Base-by-base conservation (phyloP, 2,113 vertebrate species). In the Menidia beryllina region DNA sequence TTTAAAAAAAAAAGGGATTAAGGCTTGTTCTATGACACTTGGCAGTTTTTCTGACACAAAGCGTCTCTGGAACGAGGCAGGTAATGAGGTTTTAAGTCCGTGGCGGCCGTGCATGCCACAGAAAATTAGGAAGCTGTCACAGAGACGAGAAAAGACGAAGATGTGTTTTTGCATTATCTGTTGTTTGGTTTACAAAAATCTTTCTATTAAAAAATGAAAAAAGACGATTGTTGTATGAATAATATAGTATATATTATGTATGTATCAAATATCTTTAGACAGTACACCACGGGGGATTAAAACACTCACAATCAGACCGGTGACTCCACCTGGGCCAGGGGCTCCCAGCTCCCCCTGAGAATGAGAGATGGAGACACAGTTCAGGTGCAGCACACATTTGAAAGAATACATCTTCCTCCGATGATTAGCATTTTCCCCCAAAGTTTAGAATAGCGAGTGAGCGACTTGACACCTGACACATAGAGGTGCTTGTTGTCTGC, bases 281-380 rank as follows among this genome's bases (percentile, higher is more conserved):
- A 75, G 25, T 41, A 2, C 26, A 21, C 48, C n/a, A 59, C 3
- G 65, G 69, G 51, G 15, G 70, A 84, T 63, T 61, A 13, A 65
- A 70, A 41, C 93, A 98, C 97, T 98, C 92, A 99, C 97, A 91
- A 96, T 92, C 79, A 98, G 94, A 87, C 97, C 97, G 54, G 85
- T 90, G 70, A 99, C 96, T 92, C 97, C 97, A 82, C 83, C 83
- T 72, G 97, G 97, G 67, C 97, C 97, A 49, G 94, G 95, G 82
- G 94, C 91, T 90, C 97, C 97, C 81, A 97, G 79, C 25, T 98
- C 96, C 79, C 97, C 97, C 97, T 98, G 69, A 52, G 89, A 30
- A 21, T 21, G 51, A 41, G 64, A 68, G 19, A 73, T 58, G 26
- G 13, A 81, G 62, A 67, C 41, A 38, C 10, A 47, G 30, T 26